phyloP scores from a whole-genome alignment of 2,797 vertebrate genomes.

The Acipenser transmontanus region DNA sequence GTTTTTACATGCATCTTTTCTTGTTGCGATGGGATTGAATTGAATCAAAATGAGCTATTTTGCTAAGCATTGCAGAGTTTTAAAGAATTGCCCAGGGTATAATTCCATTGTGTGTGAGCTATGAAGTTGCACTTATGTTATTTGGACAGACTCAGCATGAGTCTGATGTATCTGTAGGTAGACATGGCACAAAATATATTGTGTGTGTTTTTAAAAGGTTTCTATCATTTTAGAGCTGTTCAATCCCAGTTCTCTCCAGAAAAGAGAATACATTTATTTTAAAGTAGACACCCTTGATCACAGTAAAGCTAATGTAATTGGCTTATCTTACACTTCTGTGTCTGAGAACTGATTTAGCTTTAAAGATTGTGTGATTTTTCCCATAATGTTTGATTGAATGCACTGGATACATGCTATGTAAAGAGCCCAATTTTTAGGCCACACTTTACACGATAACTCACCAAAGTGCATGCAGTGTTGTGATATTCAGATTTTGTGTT shows the following conservation, averaged over 20 bases:
- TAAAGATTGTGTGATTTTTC: not conserved
- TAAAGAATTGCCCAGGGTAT: slow-evolving; percentile 46
- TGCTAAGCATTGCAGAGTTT: slow-evolving; percentile 43
- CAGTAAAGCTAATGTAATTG: not conserved
- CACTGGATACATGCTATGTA: not conserved
- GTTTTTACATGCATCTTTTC: slow-evolving; percentile 7
- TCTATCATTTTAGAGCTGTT: slow-evolving; percentile 42
- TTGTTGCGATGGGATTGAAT: slow-evolving; percentile 26
- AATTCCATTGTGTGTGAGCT: slow-evolving; percentile 36
- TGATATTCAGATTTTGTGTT: no score
- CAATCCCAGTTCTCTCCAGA: slow-evolving; percentile 34
- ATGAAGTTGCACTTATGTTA: slow-evolving; percentile 30
- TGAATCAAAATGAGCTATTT: slow-evolving; percentile 23
- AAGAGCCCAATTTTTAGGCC: not conserved
- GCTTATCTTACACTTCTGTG: not conserved
- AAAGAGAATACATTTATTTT: slow-evolving; percentile 22
- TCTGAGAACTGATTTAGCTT: not conserved
- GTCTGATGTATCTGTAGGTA: slow-evolving; percentile 51
- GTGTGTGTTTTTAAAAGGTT: slow-evolving; percentile 51
- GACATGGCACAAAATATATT: slow-evolving; percentile 41
- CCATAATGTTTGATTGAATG: not conserved
- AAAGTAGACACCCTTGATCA: not conserved
- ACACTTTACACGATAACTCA: no score
- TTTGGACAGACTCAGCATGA: slow-evolving; percentile 57
- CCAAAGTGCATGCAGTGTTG: no score